Evolutionary conservation across 2,797 vertebrate genomes (phyloP).

Genomic region (Tadarida brasiliensis): DNA sequence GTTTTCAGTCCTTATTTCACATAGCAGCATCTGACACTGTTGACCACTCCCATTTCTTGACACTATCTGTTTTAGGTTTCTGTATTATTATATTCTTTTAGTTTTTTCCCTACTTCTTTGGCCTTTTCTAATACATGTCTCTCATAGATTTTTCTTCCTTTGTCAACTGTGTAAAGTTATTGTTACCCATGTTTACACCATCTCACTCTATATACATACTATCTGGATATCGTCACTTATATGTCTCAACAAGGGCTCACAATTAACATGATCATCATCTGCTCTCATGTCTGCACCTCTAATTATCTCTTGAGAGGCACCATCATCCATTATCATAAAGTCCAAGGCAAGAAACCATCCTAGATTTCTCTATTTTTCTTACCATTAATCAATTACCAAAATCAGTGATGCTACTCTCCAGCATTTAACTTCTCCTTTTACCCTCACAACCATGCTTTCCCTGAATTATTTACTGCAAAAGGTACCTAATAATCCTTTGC

Average conservation of each 20-base stretch:
- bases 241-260: not conserved
- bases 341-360: not conserved
- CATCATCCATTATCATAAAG: not conserved
- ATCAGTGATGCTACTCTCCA: constrained; percentile 6
- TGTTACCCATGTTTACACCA: not conserved
- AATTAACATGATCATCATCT: not conserved
- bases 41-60: constrained; percentile 13
- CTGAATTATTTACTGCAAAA: not conserved
- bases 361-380: not conserved
- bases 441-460: not conserved
- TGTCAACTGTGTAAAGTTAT: not conserved
- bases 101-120: not conserved
- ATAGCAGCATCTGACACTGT: constrained; percentile 8
- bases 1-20: constrained; percentile 22
- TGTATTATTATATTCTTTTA: not conserved
- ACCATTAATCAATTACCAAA: not conserved
- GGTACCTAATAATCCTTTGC: not conserved
- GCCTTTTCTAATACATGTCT: constrained; percentile 48
- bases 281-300: not conserved
- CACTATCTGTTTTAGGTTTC: not conserved
- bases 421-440: not conserved
- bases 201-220: not conserved
- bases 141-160: constrained; percentile 37
- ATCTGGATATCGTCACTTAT: not conserved
- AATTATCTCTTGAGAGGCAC: not conserved